phyloP scores from a whole-genome alignment of 2,797 vertebrate genomes.

The Euphonia xanthogaster region DNA sequence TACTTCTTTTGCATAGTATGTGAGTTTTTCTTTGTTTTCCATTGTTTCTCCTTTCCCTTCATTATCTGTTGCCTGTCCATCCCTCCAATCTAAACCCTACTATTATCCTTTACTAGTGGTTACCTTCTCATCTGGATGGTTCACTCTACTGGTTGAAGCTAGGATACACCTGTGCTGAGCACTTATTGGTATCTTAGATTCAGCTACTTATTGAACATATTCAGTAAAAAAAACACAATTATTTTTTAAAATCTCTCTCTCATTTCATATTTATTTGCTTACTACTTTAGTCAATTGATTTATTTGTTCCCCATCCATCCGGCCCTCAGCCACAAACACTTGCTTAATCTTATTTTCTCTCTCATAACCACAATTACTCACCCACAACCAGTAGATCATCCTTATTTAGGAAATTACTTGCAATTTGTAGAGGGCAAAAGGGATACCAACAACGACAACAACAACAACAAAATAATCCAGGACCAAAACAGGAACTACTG shows the following conservation, averaged over 20 bases:
- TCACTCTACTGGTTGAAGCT: not conserved
- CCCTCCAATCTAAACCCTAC: not conserved
- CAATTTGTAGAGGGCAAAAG: not conserved
- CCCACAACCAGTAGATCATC: conserved; percentile 24
- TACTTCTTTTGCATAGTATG: not conserved
- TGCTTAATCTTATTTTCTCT: conserved; percentile 40
- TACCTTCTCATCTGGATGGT: not conserved
- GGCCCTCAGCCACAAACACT: not conserved
- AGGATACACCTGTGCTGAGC: not conserved
- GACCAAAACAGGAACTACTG: not conserved
- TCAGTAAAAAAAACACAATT: not conserved
- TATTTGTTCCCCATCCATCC: not conserved
- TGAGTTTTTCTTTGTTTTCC: not conserved
- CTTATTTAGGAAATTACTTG: conserved; percentile 44
- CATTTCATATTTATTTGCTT: not conserved
- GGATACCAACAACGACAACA: not conserved
- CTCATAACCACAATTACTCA: conserved; percentile 40
- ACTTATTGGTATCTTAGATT: not conserved
- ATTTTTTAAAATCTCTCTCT: not conserved
- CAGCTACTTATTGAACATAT: not conserved
- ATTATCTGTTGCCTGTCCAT: not conserved
- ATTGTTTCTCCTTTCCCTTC: not conserved
- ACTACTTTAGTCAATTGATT: not conserved
- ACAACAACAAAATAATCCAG: not conserved
- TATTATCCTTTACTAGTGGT: not conserved